Evolutionary conservation across 2,888 invertebrate genomes (phyloP), one percentile per base, ranked within the genome.

Genomic region (Lithophane semibrunnea): DNA sequence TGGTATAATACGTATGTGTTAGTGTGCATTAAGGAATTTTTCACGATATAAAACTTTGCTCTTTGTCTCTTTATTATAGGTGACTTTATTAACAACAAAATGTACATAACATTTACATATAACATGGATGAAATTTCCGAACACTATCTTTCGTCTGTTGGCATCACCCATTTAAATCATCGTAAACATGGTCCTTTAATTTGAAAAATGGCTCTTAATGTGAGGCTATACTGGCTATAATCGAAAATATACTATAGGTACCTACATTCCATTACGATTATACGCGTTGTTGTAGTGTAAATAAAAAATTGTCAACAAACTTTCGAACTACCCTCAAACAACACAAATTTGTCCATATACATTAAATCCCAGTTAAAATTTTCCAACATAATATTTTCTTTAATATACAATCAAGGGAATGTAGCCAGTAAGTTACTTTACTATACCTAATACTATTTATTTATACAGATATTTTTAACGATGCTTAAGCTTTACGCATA

Each of bases 1-100:
- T 88, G 78, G 85, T 86, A 87, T 84, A 83, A 79, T 68, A 80
- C 71, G 77, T 84, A 85, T 80, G 68, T 85, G 86, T n/a, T 44
- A 78, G 61, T 87, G 88, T 88, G 87, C 89, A 90, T 90, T 90
- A 89, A 90, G 91, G 82, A 82, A 80, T 82, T 88, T 88, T 88
- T 88, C 80, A 82, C 73, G 75, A 83, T 79, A 80, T 81, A 84
- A 82, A 82, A 82, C 73, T 75, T 77, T 58, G 74, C 67, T 88
- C 84, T 87, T 83, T 87, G 87, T 87, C 78, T 83, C 68, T 77
- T 67, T 68, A 75, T 61, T 63, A 68, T 69, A 49, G 67, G 64
- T 54, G 29, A 47, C 29, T 71, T 81, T 73, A 76, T 71, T 75
- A 12, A 64, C 24, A 49, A 18, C 18, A 47, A 54, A 80, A 54